Conservation (phyloP, 2,888 invertebrate species). For the Pecten maximus region DNA sequence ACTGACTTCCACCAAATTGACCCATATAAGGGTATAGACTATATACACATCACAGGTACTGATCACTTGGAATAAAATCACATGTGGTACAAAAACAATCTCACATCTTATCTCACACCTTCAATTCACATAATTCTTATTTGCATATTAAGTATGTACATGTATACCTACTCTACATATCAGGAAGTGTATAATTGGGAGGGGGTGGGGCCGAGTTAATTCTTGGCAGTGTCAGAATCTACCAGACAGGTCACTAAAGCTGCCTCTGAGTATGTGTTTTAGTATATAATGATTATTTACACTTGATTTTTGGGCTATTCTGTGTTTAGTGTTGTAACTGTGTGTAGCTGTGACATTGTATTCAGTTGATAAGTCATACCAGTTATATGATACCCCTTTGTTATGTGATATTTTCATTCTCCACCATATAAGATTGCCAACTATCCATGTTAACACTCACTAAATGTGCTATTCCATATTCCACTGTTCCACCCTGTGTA, state of each 20-base stretch:
- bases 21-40: constrained; percentile 2
- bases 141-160: too few species aligned
- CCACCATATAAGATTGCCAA: too few species aligned
- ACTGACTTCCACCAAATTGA: neutral
- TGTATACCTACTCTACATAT: neutral
- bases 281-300: neutral
- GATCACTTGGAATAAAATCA: constrained; percentile 22
- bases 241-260: neutral
- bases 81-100: neutral
- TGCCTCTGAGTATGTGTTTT: neutral
- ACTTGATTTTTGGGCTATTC: neutral
- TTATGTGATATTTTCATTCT: too few species aligned
- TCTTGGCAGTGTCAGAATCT: neutral
- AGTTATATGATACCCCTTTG: too few species aligned
- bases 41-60: neutral
- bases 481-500: neutral
- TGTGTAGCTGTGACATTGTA: too few species aligned
- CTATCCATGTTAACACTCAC: too few species aligned
- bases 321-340: too few species aligned
- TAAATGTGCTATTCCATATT: neutral
- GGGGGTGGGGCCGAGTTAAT: too few species aligned
- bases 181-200: neutral
- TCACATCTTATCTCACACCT: neutral
- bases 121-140: neutral
- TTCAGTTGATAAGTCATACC: too few species aligned